Conservation (phyloP, 2,797 vertebrate genomes). For the Phyllotis vaccarum region DNA sequence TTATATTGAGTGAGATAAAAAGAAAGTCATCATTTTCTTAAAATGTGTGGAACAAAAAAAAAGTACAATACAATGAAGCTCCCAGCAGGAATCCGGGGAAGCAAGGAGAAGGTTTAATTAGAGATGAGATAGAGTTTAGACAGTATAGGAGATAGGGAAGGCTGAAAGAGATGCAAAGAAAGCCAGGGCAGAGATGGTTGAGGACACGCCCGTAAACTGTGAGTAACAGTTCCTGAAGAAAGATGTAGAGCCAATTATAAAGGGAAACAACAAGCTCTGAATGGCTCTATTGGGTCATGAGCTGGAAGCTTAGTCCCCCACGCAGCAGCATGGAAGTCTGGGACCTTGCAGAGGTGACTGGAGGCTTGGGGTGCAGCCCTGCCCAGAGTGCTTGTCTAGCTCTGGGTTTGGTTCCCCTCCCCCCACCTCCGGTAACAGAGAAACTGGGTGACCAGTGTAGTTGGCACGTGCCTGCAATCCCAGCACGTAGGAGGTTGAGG, state of each 20-base stretch:
- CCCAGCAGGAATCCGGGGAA: neutral
- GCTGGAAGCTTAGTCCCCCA: too few relatives aligned
- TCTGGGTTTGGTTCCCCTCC: neutral
- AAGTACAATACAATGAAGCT: neutral
- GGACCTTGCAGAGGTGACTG: too few relatives aligned
- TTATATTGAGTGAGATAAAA: conserved; percentile 9
- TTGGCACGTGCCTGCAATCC: neutral
- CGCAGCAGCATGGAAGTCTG: neutral
- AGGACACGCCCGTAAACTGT: neutral
- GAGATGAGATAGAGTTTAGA: neutral
- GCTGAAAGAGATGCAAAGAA: neutral
- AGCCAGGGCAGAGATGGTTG: neutral
- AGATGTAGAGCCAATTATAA: neutral
- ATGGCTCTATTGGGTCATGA: neutral
- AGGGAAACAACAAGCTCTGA: neutral
- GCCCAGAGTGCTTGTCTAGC: neutral
- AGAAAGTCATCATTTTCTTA: conserved; percentile 30
- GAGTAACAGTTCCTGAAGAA: neutral
- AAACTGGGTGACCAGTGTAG: neutral
- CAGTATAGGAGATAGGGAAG: neutral
- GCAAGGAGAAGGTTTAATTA: neutral
- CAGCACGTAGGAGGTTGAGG: neutral
- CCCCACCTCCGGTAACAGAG: too few relatives aligned
- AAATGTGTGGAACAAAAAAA: neutral
- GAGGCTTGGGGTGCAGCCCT: neutral